These are phyloP conservation scores for Illadopsis cleaveri DNA, from an alignment of 2,113 vertebrate species.

Conservation along the genomic window DNA sequence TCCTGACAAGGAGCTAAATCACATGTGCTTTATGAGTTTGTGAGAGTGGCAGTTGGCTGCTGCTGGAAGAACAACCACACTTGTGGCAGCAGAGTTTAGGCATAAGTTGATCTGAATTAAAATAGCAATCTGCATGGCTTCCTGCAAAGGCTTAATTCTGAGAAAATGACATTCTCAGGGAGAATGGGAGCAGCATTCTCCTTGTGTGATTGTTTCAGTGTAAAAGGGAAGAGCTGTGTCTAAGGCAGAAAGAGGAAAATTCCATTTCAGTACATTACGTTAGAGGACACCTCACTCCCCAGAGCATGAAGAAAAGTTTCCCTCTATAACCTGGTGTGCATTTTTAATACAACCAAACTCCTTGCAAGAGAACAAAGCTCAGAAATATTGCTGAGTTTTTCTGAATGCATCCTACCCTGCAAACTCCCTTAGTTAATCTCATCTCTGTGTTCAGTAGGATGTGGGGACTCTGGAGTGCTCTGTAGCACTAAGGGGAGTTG, in stretches of 20 bases:
- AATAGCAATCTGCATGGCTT: background rate
- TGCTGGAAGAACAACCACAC: background rate
- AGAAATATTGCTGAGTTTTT: background rate
- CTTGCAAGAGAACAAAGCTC: background rate
- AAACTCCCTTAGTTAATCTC: background rate
- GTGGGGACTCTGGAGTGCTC: background rate
- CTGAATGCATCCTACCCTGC: rapidly evolving
- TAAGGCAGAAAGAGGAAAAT: background rate
- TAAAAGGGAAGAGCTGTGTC: background rate
- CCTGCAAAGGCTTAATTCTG: background rate
- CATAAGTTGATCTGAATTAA: background rate
- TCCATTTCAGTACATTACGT: background rate
- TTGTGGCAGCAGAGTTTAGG: background rate
- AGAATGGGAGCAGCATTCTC: background rate
- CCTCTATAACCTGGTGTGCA: background rate
- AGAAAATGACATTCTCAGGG: background rate
- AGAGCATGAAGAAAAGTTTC: background rate
- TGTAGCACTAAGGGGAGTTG: background rate
- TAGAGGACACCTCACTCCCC: background rate
- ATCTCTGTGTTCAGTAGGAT: background rate
- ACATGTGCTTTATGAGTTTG: rapidly evolving
- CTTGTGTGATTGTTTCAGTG: background rate
- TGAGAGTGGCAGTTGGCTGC: background rate
- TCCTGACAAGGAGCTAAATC: background rate
- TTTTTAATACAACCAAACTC: background rate